These are phyloP conservation scores for Syrrhaptes paradoxus DNA, from an alignment of 2,113 vertebrate genomes.

Conservation along the genomic window DNA sequence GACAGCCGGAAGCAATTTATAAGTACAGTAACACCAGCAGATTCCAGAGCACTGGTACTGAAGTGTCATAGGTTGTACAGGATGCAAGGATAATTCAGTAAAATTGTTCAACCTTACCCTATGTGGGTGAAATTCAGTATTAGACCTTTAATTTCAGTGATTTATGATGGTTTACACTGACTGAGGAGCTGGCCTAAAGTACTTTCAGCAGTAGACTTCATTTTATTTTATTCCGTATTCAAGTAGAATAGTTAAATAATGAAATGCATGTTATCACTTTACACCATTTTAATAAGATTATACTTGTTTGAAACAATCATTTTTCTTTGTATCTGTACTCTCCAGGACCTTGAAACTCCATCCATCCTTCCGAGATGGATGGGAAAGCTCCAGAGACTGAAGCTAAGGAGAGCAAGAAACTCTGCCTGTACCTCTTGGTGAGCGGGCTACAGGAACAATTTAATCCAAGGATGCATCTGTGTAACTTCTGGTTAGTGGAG, in stretches of 20 bases:
- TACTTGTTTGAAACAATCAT: not conserved
- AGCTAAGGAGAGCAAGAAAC: not conserved
- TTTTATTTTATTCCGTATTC: not conserved
- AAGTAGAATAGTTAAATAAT: not conserved
- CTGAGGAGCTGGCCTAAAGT: not conserved
- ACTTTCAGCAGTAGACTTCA: not conserved
- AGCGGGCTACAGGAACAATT: not conserved
- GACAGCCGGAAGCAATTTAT: slow-evolving; percentile 25
- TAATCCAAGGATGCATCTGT: not conserved
- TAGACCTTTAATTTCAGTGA: not conserved
- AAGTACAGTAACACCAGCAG: not conserved
- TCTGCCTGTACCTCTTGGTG: not conserved
- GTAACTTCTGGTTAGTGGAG: not conserved
- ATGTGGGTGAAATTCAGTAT: not conserved
- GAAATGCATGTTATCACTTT: not conserved
- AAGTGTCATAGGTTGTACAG: not conserved
- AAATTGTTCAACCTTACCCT: not conserved
- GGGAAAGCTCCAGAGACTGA: not conserved
- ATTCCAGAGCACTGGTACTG: not conserved
- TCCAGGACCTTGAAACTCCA: not conserved
- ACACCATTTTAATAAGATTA: not conserved
- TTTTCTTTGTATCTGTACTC: not conserved
- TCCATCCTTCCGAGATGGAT: not conserved
- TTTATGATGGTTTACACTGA: not conserved
- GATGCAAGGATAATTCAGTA: not conserved